phyloP scores from a whole-genome alignment of 2,113 vertebrate species.

The Cepphus grylle region DNA sequence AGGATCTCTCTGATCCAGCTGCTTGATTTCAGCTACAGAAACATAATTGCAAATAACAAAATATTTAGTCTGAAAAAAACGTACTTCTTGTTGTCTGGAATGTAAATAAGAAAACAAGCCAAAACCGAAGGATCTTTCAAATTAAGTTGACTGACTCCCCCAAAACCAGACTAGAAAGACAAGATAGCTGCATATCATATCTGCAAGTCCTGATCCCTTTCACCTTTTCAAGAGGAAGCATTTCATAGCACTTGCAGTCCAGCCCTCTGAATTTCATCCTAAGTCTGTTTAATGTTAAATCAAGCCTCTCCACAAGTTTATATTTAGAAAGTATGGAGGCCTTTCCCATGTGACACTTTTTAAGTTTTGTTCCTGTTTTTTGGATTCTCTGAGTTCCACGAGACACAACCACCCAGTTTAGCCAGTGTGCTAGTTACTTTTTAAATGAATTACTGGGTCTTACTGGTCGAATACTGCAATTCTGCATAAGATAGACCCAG shows the following conservation, averaged over 20 bases:
- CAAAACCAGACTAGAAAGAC: not conserved
- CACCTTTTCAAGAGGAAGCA: not conserved
- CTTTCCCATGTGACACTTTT: not conserved
- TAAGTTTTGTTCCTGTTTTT: not conserved
- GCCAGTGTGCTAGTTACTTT: not conserved
- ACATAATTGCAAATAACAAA: slow-evolving; percentile 4
- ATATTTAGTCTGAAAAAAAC: not conserved
- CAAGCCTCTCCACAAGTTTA: not conserved
- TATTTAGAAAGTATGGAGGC: not conserved
- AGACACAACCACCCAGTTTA: not conserved
- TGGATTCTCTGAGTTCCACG: not conserved
- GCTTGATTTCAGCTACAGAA: slow-evolving; percentile 47
- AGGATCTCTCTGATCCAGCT: slow-evolving; percentile 71
- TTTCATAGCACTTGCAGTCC: not conserved
- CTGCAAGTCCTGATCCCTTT: not conserved
- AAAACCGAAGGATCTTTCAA: not conserved
- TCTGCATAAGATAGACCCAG: not conserved
- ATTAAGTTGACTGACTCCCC: not conserved
- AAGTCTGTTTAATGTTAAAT: not conserved
- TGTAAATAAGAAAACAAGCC: not conserved
- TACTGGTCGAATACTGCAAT: not conserved
- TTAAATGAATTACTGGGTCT: not conserved
- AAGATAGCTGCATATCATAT: not conserved
- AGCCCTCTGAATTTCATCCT: not conserved
- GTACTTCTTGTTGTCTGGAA: not conserved